These are phyloP conservation scores for Hecatera dysodea DNA, from an alignment of 2,888 invertebrate species.

Conservation along the genomic window DNA sequence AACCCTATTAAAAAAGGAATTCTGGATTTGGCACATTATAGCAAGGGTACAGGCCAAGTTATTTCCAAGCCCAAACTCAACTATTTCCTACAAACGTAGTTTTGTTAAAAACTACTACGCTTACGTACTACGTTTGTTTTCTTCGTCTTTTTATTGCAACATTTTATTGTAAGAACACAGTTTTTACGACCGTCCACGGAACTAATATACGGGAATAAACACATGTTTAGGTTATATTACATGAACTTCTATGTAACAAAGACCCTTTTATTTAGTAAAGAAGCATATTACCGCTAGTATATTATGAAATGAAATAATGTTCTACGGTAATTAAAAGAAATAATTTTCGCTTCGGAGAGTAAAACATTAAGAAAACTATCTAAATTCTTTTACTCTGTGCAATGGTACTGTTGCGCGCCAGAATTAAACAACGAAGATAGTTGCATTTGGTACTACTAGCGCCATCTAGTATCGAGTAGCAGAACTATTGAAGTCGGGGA, in stretches of 20 bases:
- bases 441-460: no score
- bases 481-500: no score
- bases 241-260: conserved; percentile 3
- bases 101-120: conserved; percentile 18
- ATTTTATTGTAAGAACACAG: conserved; percentile 34
- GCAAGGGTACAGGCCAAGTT: background rate
- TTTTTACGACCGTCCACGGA: conserved; percentile 38
- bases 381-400: no score
- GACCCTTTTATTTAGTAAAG: conserved; percentile 36
- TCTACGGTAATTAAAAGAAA: background rate
- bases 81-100: background rate
- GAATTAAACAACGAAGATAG: no score
- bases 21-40: no score
- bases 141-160: conserved; percentile 31
- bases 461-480: no score
- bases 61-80: background rate
- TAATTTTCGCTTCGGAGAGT: no score
- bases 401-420: no score
- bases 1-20: no score
- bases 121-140: conserved; percentile 18
- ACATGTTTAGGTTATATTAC: conserved; percentile 45
- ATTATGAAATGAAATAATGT: conserved; percentile 17
- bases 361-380: no score
- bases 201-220: no score
- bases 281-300: conserved; percentile 15